Evolutionary conservation across 2,797 vertebrate genomes (phyloP), one percentile per base, ranked within the genome.

Genomic region (Mastacembelus armatus): DNA sequence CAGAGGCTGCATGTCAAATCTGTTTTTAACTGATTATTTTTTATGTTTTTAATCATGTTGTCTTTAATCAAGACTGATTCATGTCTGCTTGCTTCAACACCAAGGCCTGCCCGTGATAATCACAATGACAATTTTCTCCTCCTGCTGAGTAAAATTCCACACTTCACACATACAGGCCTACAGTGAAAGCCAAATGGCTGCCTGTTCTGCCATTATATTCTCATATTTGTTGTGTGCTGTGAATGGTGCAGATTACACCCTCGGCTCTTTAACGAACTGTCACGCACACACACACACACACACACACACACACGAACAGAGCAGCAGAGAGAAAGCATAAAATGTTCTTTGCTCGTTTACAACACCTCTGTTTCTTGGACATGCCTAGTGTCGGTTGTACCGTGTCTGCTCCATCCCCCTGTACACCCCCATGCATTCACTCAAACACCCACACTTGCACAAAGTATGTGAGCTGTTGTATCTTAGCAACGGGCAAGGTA

Each of bases 401-500:
- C 81, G 83, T 89, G 84, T 87, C 90, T 86, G 84, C 84, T 84
- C 85, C 87, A 81, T 65, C 81, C 78, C 79, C 66, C 85, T 52
- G 80, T 85, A 90, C 88, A 87, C 89, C 87, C 90, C 89, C 88
- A 78, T 90, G 89, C 85, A 88, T 91, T 89, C 89, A 91, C 86
- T 90, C 90, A 91, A 89, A 92, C 91, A 92, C 91, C 89, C 92
- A 92, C 91, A 92, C 91, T 88, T 87, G 88, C 90, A 92, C 90
- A 92, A 93, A 92, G 89, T 92, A 91, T 91, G 91, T 86, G 90
- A 91, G 91, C 90, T 89, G 89, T 88, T 91, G 91, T 93, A 93
- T 91, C 92, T 92, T 92, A 93, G 91, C 92, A 93, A 93, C 92
- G 88, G 89, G 90, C 88, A 89, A 91, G 91, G 91, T 92, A 92